Base-by-base conservation (phyloP, 1,140 invertebrate species). In the Rhyzopertha dominica region DNA sequence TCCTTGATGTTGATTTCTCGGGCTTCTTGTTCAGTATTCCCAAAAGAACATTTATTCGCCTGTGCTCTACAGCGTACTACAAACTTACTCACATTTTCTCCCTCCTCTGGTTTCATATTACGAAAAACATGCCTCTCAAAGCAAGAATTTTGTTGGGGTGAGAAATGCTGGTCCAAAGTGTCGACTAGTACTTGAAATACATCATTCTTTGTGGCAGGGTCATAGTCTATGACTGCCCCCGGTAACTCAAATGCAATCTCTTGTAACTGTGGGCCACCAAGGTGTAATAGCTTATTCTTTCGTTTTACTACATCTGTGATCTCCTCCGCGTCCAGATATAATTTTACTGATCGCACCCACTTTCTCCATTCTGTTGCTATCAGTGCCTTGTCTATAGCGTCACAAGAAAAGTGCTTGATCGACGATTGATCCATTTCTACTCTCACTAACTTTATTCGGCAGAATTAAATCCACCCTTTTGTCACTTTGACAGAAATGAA, bases 91-190 rank as follows among this genome's bases (percentile, higher is more conserved):
- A 59, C 45, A 10, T 12, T 49, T 26, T 47, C 44, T 9, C 30
- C 39, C 4, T 51, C 41, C 25, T 45, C 52, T 39, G 58, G 54
- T 12, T 32, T 39, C 28, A 66, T 29, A 8, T 30, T 25, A 10
- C 59, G 45, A 54, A 66, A 63, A 12, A 62, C 23, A 23, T 63
- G 57, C 10, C 60, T 47, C 28, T 66, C n/a, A n/a, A n/a, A n/a
- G n/a, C 61, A 34, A 2, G 37, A 39, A 23, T 25, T 39, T 28
- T 39, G 37, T 39, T 29, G 18, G 18, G 25, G 23, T 12, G 39
- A 42, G 12, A 42, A 42, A 10, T 42, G 26, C 9, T 42, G 17
- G 26, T 18, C 14, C 14, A 42, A 20, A 30, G 18, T 42, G 17
- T 42, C 17, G 22, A 42, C 39, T 17, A 42, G 13, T 17, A 24